A percentile compares a stretch with the other conserved stretches of the same genome.
Evolutionary conservation across 1,140 invertebrate genomes (phyloP).

Genomic region (Antheraea mylitta): DNA sequence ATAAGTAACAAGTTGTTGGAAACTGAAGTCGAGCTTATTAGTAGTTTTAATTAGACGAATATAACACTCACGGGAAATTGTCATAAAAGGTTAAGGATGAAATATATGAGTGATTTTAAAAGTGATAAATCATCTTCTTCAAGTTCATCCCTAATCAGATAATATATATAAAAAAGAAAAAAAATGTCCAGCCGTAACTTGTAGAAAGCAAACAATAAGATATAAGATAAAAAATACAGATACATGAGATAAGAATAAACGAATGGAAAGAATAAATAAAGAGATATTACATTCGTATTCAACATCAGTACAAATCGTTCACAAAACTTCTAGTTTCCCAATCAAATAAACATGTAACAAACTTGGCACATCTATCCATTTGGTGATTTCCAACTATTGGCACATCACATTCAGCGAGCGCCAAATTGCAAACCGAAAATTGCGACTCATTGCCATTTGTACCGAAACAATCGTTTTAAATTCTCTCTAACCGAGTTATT

Average conservation of each 20-base stretch:
- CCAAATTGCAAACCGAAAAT: slow-evolving; percentile 28
- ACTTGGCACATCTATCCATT: slow-evolving; percentile 11
- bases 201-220: neutral
- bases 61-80: too few relatives aligned
- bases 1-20: too few relatives aligned
- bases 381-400: slow-evolving; percentile 14
- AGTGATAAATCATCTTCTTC: too few relatives aligned
- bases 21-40: too few relatives aligned
- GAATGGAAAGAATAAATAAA: neutral
- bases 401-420: slow-evolving; percentile 8
- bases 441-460: slow-evolving; percentile 16
- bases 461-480: neutral
- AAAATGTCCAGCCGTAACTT: neutral
- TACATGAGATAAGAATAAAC: neutral
- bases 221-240: neutral
- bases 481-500: neutral
- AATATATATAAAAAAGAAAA: too few relatives aligned
- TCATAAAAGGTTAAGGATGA: too few relatives aligned
- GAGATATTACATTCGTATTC: neutral
- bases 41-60: too few relatives aligned
- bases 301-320: slow-evolving; percentile 7
- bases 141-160: too few relatives aligned
- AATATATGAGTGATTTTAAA: too few relatives aligned
- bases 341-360: slow-evolving; percentile 14
- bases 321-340: slow-evolving; percentile 12